Evolutionary conservation across 2,888 invertebrate species (phyloP), one percentile per base, ranked within the genome.

Genomic region (Lepidonotus clava): DNA sequence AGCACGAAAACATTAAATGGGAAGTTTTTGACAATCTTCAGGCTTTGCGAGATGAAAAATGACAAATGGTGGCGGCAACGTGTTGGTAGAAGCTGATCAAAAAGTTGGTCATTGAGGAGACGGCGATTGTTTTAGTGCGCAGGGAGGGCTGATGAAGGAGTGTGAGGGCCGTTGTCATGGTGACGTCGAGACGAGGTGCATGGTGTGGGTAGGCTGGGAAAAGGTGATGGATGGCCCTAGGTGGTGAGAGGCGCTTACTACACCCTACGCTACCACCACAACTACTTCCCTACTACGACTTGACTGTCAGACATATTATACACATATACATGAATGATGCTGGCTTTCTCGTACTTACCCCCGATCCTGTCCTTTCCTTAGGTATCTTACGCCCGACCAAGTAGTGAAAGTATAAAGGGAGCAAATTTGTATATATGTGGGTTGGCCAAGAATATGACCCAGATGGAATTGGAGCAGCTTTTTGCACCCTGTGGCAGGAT

Each of bases 341-440:
- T 80, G 80, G 80, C 80, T 51, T 80, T 80, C 80, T 80, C 80
- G 80, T 80, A 80, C 80, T 80, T 80, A 80, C 46, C 80, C 80
- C 80, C 80, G 80, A 80, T 80, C 67, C 85, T 84, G 32, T 87
- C 84, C 89, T 90, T 92, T 93, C 92, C 85, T 71, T 92, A 94
- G 94, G 94, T 94, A 80, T 94, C 94, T 87, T 92, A 93, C 91
- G 94, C 94, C 89, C 92, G 94, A 89, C 94, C 94, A 85, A 94
- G 94, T 92, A 92, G 94, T 91, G 94, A 94, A 90, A 93, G 93
- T 89, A 94, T 94, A 89, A 94, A 94, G 91, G 94, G 93, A 87
- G 94, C 94, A 89, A 94, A 94, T 91, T 92, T 94, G 89, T 94
- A 94, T 92, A 93, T 94, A 90, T 93, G 94, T 92, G 94, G 94